Percentiles rank a stretch among this genome's conserved stretches.
Evolutionary conservation across 2,113 vertebrate species (phyloP).

Genomic region (Strigops habroptila): DNA sequence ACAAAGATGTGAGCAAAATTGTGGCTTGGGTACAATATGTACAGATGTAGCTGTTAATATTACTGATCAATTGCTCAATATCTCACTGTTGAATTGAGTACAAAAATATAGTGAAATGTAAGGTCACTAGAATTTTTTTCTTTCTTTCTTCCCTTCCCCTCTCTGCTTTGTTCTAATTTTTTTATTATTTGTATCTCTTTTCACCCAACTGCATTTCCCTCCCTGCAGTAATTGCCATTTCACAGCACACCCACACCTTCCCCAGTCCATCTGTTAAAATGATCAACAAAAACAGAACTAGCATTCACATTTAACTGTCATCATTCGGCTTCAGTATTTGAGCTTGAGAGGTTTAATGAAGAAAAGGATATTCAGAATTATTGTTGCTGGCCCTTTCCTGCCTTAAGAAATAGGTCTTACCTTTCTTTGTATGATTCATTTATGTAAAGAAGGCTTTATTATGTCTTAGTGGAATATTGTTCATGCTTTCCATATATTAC

Average conservation of each 20-base stretch:
- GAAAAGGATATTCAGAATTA: background rate
- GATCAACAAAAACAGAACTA: constrained; percentile 43
- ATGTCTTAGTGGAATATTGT: background rate
- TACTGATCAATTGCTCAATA: constrained; percentile 2
- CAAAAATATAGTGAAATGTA: background rate
- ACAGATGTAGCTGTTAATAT: background rate
- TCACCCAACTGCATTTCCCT: constrained; percentile 23
- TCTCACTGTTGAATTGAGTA: constrained; percentile 12
- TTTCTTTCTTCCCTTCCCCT: background rate
- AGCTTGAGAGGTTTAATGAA: background rate
- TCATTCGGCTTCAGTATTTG: background rate
- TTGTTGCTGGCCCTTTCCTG: constrained; percentile 21
- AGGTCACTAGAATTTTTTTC: background rate
- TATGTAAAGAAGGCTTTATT: background rate
- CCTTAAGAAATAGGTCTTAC: background rate
- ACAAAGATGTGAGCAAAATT: background rate
- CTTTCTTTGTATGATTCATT: background rate
- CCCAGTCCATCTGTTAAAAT: constrained; percentile 53
- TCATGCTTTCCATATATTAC: background rate
- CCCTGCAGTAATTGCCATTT: constrained; percentile 48
- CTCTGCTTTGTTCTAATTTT: background rate
- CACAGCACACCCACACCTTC: constrained; percentile 59
- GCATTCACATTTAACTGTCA: background rate
- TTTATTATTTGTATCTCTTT: background rate
- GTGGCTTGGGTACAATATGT: background rate